Evolutionary conservation across 2,113 vertebrate genomes (phyloP).

Genomic region (Apteryx owenii): DNA sequence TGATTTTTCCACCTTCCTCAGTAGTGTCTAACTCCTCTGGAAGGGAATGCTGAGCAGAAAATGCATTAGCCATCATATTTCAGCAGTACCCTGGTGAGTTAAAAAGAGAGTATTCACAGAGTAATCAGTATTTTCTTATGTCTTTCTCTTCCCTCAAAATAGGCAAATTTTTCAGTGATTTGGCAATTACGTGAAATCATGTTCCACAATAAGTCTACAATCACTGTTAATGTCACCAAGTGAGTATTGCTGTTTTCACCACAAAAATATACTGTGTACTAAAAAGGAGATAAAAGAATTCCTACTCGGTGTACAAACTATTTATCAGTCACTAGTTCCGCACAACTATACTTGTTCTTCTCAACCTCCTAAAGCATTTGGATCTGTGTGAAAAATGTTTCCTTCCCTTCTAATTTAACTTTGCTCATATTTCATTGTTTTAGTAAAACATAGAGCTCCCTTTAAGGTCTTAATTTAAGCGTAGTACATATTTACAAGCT

Average conservation of each 20-base stretch:
- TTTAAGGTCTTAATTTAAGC: background rate
- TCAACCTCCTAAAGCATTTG: background rate
- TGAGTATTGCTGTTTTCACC: constrained; percentile 6
- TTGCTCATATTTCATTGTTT: background rate
- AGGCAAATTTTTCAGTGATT: constrained; percentile 53
- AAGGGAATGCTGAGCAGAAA: background rate
- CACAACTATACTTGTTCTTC: background rate
- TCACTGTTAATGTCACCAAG: constrained; percentile 51
- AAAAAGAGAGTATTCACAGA: background rate
- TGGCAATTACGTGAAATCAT: constrained; percentile 63
- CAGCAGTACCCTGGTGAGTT: background rate
- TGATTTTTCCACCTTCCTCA: background rate
- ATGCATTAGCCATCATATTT: background rate
- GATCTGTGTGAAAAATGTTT: background rate
- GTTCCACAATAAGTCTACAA: constrained; percentile 27
- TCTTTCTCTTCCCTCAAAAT: background rate
- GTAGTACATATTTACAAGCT: background rate
- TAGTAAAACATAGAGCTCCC: background rate
- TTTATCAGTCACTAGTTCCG: background rate
- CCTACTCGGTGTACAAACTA: background rate
- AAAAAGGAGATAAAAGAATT: background rate
- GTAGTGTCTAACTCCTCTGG: background rate
- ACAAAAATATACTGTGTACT: background rate
- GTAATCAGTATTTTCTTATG: background rate
- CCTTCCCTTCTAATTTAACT: background rate